Percentiles rank a stretch among this genome's conserved stretches.
phyloP scores from a whole-genome alignment of 1,140 invertebrate species.

The Chironomus tepperi region DNA sequence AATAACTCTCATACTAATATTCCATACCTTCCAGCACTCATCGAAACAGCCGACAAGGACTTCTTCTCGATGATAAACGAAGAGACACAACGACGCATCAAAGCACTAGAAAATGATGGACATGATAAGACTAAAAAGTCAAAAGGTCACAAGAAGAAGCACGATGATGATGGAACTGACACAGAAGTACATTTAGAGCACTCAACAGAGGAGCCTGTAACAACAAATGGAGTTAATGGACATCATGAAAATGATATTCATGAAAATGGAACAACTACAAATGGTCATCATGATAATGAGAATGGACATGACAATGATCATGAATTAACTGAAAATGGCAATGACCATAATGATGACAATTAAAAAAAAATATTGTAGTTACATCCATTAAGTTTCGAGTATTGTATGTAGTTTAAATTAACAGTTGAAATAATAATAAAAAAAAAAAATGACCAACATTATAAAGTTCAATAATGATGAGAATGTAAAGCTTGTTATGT shows the following conservation, averaged over 20 bases:
- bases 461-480: background rate
- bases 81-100: constrained; percentile 2
- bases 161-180: background rate
- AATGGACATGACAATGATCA: background rate
- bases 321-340: background rate
- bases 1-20: no score
- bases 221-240: background rate
- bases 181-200: background rate
- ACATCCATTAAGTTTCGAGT: no score
- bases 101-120: background rate
- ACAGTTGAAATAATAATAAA: background rate
- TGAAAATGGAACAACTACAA: background rate
- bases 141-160: background rate
- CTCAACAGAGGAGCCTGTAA: background rate
- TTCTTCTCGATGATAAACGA: background rate
- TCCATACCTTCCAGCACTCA: background rate
- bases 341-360: no score
- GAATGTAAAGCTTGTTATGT: background rate
- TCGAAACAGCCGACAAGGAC: background rate
- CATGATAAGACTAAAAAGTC: background rate
- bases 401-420: background rate
- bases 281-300: background rate
- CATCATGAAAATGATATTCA: background rate
- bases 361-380: no score
- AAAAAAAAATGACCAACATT: background rate